A percentile compares a stretch with the other conserved stretches of the same genome.
phyloP scores from a whole-genome alignment of 2,113 vertebrate species.

The Limanda limanda region DNA sequence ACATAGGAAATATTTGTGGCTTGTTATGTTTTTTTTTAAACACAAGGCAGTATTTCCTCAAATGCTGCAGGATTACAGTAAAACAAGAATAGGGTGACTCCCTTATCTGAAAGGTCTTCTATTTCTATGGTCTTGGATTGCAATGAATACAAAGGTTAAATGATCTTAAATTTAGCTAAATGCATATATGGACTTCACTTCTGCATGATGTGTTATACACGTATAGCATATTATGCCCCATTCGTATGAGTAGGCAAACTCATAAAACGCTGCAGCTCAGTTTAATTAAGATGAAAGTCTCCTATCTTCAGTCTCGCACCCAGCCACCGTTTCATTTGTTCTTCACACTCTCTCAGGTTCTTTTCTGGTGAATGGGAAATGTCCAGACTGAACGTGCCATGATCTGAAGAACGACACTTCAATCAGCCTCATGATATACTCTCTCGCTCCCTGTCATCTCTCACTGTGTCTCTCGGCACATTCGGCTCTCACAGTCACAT shows the following conservation, averaged over 20 bases:
- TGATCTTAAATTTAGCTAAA: neutral
- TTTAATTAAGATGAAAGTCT: slow-evolving; percentile 59
- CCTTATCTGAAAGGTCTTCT: slow-evolving; percentile 2
- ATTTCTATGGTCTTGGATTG: slow-evolving; percentile 20
- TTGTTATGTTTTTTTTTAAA: neutral
- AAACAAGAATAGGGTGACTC: slow-evolving; percentile 30
- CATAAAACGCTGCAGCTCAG: slow-evolving; percentile 33
- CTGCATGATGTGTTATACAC: slow-evolving; percentile 19
- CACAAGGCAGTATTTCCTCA: neutral
- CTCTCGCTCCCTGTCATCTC: slow-evolving; percentile 17
- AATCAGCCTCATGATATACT: slow-evolving; percentile 41
- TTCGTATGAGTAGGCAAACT: slow-evolving; percentile 36
- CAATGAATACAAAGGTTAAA: slow-evolving; percentile 30
- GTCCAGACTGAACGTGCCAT: slow-evolving; percentile 23
- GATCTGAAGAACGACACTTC: slow-evolving; percentile 46
- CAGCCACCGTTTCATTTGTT: slow-evolving; percentile 32
- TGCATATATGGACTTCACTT: slow-evolving; percentile 3
- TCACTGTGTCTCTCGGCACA: slow-evolving; percentile 13
- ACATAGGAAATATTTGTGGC: slow-evolving; percentile 22
- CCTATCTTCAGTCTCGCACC: slow-evolving; percentile 37
- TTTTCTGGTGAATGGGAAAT: slow-evolving; percentile 13
- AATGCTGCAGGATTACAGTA: slow-evolving; percentile 41
- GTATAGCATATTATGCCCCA: slow-evolving; percentile 31
- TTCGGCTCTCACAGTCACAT: slow-evolving; percentile 28
- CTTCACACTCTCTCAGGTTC: slow-evolving; percentile 30